Evolutionary conservation across 2,797 vertebrate species (phyloP).

Genomic region (Halcyon badia): DNA sequence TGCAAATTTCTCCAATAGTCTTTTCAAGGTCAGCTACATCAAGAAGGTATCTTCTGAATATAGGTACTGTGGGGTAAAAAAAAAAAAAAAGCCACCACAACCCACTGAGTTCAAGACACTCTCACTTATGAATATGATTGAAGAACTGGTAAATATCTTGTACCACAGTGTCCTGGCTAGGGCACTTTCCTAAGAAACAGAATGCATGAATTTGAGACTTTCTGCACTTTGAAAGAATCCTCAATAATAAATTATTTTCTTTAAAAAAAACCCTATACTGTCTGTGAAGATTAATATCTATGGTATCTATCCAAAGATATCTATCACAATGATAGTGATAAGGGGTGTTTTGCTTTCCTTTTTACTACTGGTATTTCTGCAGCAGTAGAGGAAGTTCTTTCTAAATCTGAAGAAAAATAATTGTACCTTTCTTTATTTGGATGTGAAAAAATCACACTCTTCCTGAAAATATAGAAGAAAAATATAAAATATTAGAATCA

Average conservation of each 20-base stretch:
- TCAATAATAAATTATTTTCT: neutral
- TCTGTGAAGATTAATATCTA: neutral
- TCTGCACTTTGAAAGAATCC: neutral
- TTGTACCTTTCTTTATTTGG: neutral
- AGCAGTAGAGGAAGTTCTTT: neutral
- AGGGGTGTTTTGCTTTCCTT: neutral
- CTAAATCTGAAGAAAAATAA: neutral
- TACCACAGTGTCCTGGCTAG: neutral
- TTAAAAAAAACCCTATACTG: neutral
- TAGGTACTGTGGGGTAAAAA: no score
- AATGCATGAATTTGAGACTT: neutral
- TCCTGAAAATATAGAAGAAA: neutral
- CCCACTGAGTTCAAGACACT: neutral
- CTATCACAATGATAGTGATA: neutral
- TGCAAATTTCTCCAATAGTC: neutral
- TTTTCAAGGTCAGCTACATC: neutral
- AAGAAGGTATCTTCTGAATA: neutral
- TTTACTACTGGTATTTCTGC: neutral
- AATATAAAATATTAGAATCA: neutral
- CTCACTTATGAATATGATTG: neutral
- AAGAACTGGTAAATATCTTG: neutral
- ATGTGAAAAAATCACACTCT: neutral
- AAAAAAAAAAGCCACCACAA: neutral
- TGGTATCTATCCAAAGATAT: neutral
- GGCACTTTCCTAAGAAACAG: neutral